Conservation (phyloP, 2,888 invertebrate species). For the Laothoe populi region DNA sequence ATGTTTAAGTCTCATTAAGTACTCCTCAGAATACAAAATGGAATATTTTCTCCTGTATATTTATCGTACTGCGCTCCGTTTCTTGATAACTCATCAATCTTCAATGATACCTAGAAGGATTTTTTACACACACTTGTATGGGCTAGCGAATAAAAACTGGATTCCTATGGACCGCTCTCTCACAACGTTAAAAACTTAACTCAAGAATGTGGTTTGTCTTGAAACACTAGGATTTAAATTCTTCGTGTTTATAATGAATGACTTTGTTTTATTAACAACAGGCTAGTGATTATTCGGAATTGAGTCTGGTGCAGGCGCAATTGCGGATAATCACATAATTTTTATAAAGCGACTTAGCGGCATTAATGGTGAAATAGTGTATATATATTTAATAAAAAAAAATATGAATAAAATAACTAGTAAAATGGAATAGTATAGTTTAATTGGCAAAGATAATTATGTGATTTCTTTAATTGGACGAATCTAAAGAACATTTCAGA, state of each 20-base stretch:
- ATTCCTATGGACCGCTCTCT: neutral
- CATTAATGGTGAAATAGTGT: no score
- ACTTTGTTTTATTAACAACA: constrained; percentile 11
- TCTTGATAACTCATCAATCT: constrained; percentile 12
- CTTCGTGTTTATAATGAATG: constrained; percentile 12
- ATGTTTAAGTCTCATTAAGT: constrained; percentile 19
- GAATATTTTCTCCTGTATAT: constrained; percentile 7
- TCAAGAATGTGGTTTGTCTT: constrained; percentile 20
- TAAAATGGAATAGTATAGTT: no score
- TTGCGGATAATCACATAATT: no score
- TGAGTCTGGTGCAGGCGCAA: no score
- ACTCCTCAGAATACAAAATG: constrained; percentile 13
- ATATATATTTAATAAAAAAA: no score
- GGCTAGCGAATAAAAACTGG: constrained; percentile 11
- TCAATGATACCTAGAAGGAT: neutral
- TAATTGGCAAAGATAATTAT: no score
- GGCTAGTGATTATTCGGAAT: neutral
- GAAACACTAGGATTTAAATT: constrained; percentile 12
- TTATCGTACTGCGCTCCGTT: constrained; percentile 3
- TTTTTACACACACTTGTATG: neutral
- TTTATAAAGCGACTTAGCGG: no score
- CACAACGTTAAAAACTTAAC: neutral
- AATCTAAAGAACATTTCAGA: no score
- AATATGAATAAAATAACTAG: no score
- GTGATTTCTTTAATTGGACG: no score